Conservation (phyloP, 2,888 invertebrate species). For the Craniophora ligustri region DNA sequence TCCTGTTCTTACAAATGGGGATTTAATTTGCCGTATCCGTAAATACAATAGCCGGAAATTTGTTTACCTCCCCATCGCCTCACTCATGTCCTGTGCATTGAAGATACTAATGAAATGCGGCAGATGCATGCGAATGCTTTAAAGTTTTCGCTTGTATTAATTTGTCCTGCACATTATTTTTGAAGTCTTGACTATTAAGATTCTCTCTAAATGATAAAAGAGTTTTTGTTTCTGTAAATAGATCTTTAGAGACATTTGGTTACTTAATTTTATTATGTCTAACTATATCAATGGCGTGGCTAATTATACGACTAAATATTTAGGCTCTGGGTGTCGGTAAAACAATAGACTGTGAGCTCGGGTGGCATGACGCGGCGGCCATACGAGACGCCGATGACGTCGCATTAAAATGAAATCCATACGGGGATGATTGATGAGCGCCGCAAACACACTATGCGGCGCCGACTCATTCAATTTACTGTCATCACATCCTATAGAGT, state of each 20-base stretch:
- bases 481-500: constrained; percentile 62
- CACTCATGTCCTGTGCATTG: constrained; percentile 63
- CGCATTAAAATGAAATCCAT: constrained; percentile 88
- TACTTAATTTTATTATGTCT: constrained; percentile 5
- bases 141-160: constrained; percentile 15
- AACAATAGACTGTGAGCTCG: constrained; percentile 64
- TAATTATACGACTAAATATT: constrained; percentile 55
- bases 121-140: constrained; percentile 19
- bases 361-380: constrained; percentile 70
- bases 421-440: constrained; percentile 86
- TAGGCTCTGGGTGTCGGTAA: constrained; percentile 55
- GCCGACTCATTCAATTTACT: constrained; percentile 85
- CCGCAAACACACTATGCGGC: constrained; percentile 78
- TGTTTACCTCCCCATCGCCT: constrained; percentile 64
- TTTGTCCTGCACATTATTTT: constrained; percentile 1
- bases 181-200: too few relatives aligned
- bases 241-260: too few relatives aligned
- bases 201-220: too few relatives aligned
- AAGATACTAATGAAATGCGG: constrained; percentile 46
- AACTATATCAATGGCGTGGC: constrained; percentile 27
- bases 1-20: constrained; percentile 76
- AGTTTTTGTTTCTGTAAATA: too few relatives aligned
- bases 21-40: constrained; percentile 83
- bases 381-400: constrained; percentile 84
- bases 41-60: constrained; percentile 80